These are phyloP conservation scores for Rhagoletis zephyria DNA, from an alignment of 1,140 invertebrate species.

Conservation along the genomic window DNA sequence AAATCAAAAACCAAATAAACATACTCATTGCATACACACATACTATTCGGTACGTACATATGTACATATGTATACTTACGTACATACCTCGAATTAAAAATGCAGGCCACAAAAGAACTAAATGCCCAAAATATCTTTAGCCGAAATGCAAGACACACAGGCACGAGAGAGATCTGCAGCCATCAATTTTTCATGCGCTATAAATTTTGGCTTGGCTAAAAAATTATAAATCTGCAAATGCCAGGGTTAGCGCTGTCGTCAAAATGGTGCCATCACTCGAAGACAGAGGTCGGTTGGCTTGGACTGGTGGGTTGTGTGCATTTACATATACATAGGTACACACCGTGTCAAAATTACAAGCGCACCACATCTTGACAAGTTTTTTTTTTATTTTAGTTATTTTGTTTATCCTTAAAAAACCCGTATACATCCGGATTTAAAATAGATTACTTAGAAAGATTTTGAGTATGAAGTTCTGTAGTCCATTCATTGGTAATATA, in stretches of 20 bases:
- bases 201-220: background rate
- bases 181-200: background rate
- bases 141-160: background rate
- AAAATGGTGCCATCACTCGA: background rate
- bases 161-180: background rate
- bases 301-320: too few relatives aligned
- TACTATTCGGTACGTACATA: too few relatives aligned
- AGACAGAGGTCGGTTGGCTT: background rate
- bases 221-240: conserved; percentile 14
- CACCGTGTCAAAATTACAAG: too few relatives aligned
- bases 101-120: background rate
- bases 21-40: background rate
- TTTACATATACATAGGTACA: too few relatives aligned
- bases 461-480: too few relatives aligned
- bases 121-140: background rate
- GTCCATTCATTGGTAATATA: too few relatives aligned
- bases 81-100: background rate
- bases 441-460: too few relatives aligned
- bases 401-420: too few relatives aligned
- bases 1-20: background rate
- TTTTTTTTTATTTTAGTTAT: too few relatives aligned
- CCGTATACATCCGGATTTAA: too few relatives aligned
- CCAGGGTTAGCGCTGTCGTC: conserved; percentile 20
- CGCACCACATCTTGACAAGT: too few relatives aligned
- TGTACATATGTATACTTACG: background rate